Base-by-base conservation (phyloP, 2,113 vertebrate genomes). In the Aegotheles bennettii region DNA sequence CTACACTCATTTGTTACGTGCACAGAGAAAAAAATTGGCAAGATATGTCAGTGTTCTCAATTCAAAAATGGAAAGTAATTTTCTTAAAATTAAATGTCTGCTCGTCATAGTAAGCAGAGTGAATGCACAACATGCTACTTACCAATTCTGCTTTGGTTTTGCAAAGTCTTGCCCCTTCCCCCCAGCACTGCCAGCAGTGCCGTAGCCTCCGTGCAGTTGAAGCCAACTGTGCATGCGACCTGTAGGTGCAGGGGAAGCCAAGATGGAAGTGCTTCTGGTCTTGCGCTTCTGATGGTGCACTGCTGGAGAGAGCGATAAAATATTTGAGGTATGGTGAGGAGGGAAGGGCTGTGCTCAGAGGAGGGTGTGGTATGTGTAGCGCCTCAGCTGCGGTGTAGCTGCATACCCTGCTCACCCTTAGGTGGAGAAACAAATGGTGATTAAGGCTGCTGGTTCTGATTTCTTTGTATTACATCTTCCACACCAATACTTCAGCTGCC, bases 281-380 rank as follows among this genome's bases (percentile, higher is more conserved):
- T 73, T 35, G 90, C 38, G 24, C 69, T 94, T 71, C 36, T 91
- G 69, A 21, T 69, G 68, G 69, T 33, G 86, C 43, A 28, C 69
- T 94, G 71, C 36, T 91, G 69, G 60, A 87, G 60, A 80, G 76
- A 67, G 76, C 4, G 7, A 89, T 88, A 76, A 95, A 93, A 33
- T 94, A 88, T 91, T 89, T 81, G 87, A 74, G 85, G 71, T 92
- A 89, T 91, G 84, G 84, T 64, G 76, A 54, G 65, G 85, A 88
- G 80, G 94, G 89, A 84, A 67, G 77, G 89, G 83, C 92, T 13
- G 68, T 61, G 88, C 68, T 0, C 10, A 57, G 87, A 13, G 7
- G 33, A 89, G 93, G 93, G 93, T 85, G 87, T 93, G 94, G 94
- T 71, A 13, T n/a, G 0, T 7, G 20, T 45, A 31, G 79, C 2